Base-by-base conservation (phyloP, 2,888 invertebrate genomes). In the Pecten maximus region DNA sequence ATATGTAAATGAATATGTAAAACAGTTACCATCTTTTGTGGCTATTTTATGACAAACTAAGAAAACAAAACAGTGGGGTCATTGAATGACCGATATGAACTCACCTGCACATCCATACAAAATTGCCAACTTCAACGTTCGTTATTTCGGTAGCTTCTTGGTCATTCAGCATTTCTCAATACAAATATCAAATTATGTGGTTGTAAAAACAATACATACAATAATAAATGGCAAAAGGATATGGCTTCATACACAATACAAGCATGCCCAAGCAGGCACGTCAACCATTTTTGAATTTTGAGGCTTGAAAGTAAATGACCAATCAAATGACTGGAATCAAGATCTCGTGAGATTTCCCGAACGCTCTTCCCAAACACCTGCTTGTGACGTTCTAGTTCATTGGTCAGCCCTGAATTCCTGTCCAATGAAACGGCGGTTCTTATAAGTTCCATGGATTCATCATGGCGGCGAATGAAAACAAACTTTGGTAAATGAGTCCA, bases 281-380 rank as follows among this genome's bases (percentile, higher is more conserved):
- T 92, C 93, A 91, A 92, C 93, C 94, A 93, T 93, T 93, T 94
- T 93, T 94, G 93, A 95, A 95, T 94, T 95, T 94, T 92, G 94
- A 93, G 92, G 92, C 93, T 93, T 89, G 90, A 87, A 54, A 87
- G 35, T 40, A 88, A 89, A 89, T n/a, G 86, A 89, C 94, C 94
- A 94, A 94, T 94, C 90, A 93, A 91, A 92, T 88, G 19, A n/a
- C 50, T 40, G 90, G 28, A 90, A 87, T 23, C 88, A 23, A 50
- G 88, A 39, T 92, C 90, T 91, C 93, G 93, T 90, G 92, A 91
- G 91, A 92, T 87, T 88, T 88, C 50, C 28, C 89, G 88, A 88
- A 40, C 44, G 15, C 40, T 40, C 19, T 16, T 10, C 40, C 39
- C 87, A 40, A 91, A 89, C 35, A 8, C 12, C 15, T 6, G 35